Percentiles rank a stretch among this genome's conserved stretches.
Conservation (phyloP, 2,888 invertebrate genomes). For the Pollenia amentaria region DNA sequence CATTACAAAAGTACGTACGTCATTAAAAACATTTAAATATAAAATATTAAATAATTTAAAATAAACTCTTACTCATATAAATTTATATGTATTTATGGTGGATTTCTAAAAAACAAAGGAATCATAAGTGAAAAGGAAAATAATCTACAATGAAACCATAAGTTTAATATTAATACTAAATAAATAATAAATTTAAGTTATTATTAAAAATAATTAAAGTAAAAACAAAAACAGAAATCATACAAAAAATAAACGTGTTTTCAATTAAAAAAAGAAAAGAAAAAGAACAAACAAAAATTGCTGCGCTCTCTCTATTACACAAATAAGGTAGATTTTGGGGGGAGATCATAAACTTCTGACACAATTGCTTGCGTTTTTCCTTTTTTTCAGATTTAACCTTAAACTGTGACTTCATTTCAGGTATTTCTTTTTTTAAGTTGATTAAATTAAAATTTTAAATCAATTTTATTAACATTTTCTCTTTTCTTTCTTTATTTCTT, state of each 20-base stretch:
- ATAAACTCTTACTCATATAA: slow-evolving; percentile 51
- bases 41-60: slow-evolving; percentile 40
- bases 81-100: slow-evolving; percentile 67
- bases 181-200: slow-evolving; percentile 75
- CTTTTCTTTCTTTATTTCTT: slow-evolving; percentile 27
- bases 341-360: neutral
- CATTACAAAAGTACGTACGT: slow-evolving; percentile 57
- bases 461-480: neutral
- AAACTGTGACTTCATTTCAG: slow-evolving; percentile 40
- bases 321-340: slow-evolving; percentile 18
- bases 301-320: slow-evolving; percentile 48
- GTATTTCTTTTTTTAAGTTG: slow-evolving; percentile 68
- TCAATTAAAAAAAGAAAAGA: slow-evolving; percentile 70
- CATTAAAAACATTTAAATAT: slow-evolving; percentile 52
- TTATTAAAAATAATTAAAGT: slow-evolving; percentile 73
- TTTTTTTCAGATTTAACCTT: slow-evolving; percentile 71
- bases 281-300: slow-evolving; percentile 66
- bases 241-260: slow-evolving; percentile 74
- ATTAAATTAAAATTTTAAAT: neutral
- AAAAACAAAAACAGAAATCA: slow-evolving; percentile 69
- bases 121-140: neutral
- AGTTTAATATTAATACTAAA: slow-evolving; percentile 73
- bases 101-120: slow-evolving; percentile 68
- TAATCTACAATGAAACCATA: slow-evolving; percentile 65
- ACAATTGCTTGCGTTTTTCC: slow-evolving; percentile 78